phyloP scores from a whole-genome alignment of 2,888 invertebrate genomes.

The Conops quadrifasciatus region DNA sequence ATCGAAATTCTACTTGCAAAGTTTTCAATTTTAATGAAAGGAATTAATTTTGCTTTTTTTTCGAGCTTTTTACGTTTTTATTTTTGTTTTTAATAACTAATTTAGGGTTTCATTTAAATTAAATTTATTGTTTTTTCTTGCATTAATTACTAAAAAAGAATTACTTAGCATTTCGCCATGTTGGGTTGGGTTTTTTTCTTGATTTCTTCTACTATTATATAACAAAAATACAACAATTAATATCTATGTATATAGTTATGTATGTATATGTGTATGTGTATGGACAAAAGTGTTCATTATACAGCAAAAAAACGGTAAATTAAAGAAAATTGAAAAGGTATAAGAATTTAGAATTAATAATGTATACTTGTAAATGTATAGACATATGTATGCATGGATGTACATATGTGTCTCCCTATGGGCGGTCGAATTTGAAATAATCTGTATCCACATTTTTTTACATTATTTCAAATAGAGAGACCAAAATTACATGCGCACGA shows the following conservation, averaged over 20 bases:
- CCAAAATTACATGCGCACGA: neutral
- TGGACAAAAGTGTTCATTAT: slow-evolving; percentile 31
- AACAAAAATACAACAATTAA: slow-evolving; percentile 53
- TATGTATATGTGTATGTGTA: slow-evolving; percentile 40
- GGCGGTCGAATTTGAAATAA: no score
- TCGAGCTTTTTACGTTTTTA: slow-evolving; percentile 37
- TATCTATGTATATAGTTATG: slow-evolving; percentile 40
- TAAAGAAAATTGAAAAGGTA: slow-evolving; percentile 13
- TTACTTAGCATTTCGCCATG: slow-evolving; percentile 33
- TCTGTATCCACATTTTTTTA: no score
- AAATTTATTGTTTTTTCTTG: slow-evolving; percentile 41
- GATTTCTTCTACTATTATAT: slow-evolving; percentile 43
- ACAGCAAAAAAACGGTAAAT: slow-evolving; percentile 24
- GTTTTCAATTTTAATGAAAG: slow-evolving; percentile 12
- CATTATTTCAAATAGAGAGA: no score
- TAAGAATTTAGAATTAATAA: slow-evolving; percentile 10
- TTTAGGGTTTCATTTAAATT: slow-evolving; percentile 35
- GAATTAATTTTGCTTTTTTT: slow-evolving; percentile 25
- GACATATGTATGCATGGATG: neutral
- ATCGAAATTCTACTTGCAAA: no score
- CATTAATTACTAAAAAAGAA: slow-evolving; percentile 39
- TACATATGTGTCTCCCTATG: neutral
- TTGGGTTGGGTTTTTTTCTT: slow-evolving; percentile 37
- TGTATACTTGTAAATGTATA: slow-evolving; percentile 13
- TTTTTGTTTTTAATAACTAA: slow-evolving; percentile 37